phyloP scores from a whole-genome alignment of 2,888 invertebrate species.

The Netelia virgata region DNA sequence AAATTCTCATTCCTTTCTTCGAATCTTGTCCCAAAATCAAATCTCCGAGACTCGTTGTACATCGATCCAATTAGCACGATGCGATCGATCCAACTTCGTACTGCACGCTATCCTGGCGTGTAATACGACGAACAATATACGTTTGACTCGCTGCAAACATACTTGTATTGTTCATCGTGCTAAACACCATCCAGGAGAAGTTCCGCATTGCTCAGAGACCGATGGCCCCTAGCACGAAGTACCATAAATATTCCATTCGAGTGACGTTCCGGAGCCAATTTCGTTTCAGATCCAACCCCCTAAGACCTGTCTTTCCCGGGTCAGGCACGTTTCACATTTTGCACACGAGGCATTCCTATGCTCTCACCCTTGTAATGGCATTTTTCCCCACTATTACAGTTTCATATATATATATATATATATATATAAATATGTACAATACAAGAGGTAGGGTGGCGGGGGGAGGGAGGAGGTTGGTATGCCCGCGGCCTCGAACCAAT shows the following conservation, averaged over 20 bases:
- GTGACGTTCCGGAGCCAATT: slow-evolving; percentile 57
- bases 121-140: too few relatives aligned
- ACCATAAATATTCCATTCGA: slow-evolving; percentile 61
- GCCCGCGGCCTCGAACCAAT: slow-evolving; percentile 71
- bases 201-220: slow-evolving; percentile 19
- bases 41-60: too few relatives aligned
- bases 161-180: too few relatives aligned
- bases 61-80: too few relatives aligned
- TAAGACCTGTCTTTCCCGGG: slow-evolving; percentile 43
- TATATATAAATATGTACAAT: background rate
- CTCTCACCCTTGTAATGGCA: slow-evolving; percentile 13
- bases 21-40: too few relatives aligned
- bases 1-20: too few relatives aligned
- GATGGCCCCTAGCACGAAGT: slow-evolving; percentile 14
- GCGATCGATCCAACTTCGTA: too few relatives aligned
- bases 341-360: slow-evolving; percentile 37
- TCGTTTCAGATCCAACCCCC: slow-evolving; percentile 25
- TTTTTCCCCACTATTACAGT: slow-evolving; percentile 15
- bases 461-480: slow-evolving; percentile 18
- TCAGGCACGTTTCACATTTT: slow-evolving; percentile 52
- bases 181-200: background rate
- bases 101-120: too few relatives aligned
- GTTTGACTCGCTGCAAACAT: too few relatives aligned
- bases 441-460: slow-evolving; percentile 17
- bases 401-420: slow-evolving; percentile 16